These are phyloP conservation scores for Probaryconus sp. DNA, from an alignment of 1,140 invertebrate species.

Conservation along the genomic window DNA sequence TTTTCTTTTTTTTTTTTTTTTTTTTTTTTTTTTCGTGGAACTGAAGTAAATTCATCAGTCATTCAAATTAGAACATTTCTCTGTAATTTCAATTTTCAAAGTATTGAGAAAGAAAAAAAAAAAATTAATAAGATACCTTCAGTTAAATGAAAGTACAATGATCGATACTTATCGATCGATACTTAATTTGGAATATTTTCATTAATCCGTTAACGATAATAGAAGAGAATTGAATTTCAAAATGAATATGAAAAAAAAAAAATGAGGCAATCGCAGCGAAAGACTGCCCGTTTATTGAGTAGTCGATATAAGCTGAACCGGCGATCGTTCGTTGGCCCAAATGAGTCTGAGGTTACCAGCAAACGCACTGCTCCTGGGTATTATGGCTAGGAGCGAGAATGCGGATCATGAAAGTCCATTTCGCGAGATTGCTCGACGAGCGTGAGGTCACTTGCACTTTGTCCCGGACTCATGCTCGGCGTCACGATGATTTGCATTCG, in stretches of 20 bases:
- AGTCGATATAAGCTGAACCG: conserved; percentile 3
- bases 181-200: no score
- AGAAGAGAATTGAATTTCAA: conserved; percentile 3
- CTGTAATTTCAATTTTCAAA: no score
- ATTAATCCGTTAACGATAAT: no score
- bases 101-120: no score
- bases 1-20: no score
- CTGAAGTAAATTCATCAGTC: no score
- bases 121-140: no score
- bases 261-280: background rate
- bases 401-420: conserved; percentile 58
- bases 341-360: conserved; percentile 13
- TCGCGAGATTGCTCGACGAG: conserved; percentile 57
- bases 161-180: no score
- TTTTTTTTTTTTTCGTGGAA: no score
- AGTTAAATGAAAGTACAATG: no score
- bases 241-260: background rate
- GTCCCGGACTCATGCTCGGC: conserved; percentile 62
- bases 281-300: conserved; percentile 30
- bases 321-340: conserved; percentile 1
- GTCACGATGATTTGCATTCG: conserved; percentile 66
- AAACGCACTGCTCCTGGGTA: conserved; percentile 17
- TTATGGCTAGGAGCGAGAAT: conserved; percentile 59
- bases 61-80: no score
- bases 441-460: conserved; percentile 62